Evolutionary conservation across 2,888 invertebrate genomes (phyloP).

Genomic region (Drosophila paracracens): DNA sequence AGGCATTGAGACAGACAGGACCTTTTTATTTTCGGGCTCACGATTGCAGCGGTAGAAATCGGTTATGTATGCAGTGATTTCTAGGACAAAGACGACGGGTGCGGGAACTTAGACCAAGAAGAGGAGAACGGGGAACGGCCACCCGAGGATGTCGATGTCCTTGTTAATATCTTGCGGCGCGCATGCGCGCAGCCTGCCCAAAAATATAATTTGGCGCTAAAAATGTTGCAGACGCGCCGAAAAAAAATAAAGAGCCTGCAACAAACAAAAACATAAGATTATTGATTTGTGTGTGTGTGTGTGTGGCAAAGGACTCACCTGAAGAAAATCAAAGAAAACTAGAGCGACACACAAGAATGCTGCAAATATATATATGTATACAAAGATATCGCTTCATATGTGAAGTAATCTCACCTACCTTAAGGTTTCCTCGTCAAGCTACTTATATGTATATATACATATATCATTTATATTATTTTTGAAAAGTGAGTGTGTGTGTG

Average conservation of each 20-base stretch:
- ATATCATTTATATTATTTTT: constrained; percentile 12
- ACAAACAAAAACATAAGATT: constrained; percentile 28
- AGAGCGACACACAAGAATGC: background rate
- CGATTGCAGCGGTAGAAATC: constrained; percentile 69
- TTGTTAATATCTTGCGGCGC: constrained; percentile 74
- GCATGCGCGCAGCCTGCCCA: constrained; percentile 73
- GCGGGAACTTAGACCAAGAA: constrained; percentile 19
- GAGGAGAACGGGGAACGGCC: constrained; percentile 10
- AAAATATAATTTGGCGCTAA: constrained; percentile 74
- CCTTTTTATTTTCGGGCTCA: constrained; percentile 53
- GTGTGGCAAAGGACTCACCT: constrained; percentile 33
- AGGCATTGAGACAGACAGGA: constrained; percentile 17
- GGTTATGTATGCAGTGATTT: constrained; percentile 68
- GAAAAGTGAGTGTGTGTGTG: constrained; percentile 31
- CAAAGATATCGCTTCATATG: background rate
- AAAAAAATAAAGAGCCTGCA: constrained; percentile 42
- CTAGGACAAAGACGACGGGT: constrained; percentile 50
- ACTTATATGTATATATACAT: constrained; percentile 1
- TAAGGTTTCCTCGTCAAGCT: background rate
- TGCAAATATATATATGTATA: constrained; percentile 1
- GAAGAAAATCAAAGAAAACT: constrained; percentile 16
- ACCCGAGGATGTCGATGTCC: constrained; percentile 8
- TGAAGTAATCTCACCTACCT: background rate
- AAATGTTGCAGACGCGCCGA: constrained; percentile 64
- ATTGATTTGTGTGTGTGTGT: constrained; percentile 16